These are phyloP conservation scores for Neolamprologus longior DNA, from an alignment of 2,113 vertebrate genomes.

Conservation along the genomic window DNA sequence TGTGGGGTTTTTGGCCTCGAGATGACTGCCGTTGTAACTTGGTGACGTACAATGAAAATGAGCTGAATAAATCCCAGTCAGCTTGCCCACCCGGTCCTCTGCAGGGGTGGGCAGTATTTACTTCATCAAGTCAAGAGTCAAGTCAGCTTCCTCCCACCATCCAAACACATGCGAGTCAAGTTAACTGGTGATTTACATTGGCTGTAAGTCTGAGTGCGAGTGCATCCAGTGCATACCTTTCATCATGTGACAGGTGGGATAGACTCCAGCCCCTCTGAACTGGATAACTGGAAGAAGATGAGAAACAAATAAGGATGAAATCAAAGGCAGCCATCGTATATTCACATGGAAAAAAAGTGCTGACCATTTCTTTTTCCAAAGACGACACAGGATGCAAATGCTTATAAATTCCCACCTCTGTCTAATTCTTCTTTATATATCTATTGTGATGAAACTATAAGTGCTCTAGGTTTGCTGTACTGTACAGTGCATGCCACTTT, in stretches of 20 bases:
- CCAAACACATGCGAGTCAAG: background rate
- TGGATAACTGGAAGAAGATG: background rate
- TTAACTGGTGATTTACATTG: background rate
- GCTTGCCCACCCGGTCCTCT: background rate
- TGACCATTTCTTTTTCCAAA: accelerated
- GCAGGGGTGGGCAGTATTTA: background rate
- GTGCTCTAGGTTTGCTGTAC: accelerated
- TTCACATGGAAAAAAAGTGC: background rate
- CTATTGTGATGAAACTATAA: background rate
- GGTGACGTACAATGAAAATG: background rate
- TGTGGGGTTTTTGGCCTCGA: background rate
- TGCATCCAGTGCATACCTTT: background rate
- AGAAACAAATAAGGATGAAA: background rate
- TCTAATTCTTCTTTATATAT: background rate
- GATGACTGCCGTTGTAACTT: background rate
- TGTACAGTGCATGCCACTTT: background rate
- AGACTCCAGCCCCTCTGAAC: background rate
- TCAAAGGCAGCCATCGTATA: background rate
- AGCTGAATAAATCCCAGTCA: background rate
- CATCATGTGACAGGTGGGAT: background rate
- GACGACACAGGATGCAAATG: background rate
- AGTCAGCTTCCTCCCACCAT: background rate
- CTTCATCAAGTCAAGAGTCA: background rate
- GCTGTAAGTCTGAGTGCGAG: background rate
- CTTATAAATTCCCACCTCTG: background rate